Evolutionary conservation across 2,113 vertebrate species (phyloP), one percentile per base, ranked within the genome.

Genomic region (Climacteris rufus): DNA sequence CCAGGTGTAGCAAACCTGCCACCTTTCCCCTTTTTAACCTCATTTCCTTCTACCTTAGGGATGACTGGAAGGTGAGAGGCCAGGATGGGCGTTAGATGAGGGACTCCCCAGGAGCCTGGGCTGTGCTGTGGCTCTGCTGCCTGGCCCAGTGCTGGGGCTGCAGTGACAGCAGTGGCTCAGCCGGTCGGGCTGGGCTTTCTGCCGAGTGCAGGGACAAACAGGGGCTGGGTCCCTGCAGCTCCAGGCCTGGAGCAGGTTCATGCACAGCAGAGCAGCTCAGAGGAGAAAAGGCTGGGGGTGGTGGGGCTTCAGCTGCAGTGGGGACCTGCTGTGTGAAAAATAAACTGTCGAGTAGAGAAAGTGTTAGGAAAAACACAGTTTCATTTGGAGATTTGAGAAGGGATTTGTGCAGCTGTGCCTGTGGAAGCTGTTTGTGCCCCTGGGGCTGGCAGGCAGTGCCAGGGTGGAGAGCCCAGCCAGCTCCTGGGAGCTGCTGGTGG

Each of bases 71-170:
- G 45, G 49, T n/a, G 19, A 13, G 52, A 84, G 57, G 23, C 42
- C 15, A 4, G 3, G 20, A 10, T 37, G 59, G 10, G 2, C 3
- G 0, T 39, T 31, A 27, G 44, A 11, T 10, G 31, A n/a, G 31
- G 72, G 61, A 3, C 10, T 35, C 25, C 40, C 13, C 15, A 8
- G 79, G 7, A n/a, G 49, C 27, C 30, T 79, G 66, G 18, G 37
- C 42, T 37, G 3, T 17, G 70, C 13, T 0, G 0, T 31, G 49
- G 71, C 16, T 54, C 70, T 69, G 45, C 39, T 0, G 0, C 33
- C 30, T 10, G 0, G 6, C 30, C 54, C 7, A 1, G 9, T 54
- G 5, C 1, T 0, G 4, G 23, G 33, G 11, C 5, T 13, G 60
- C 6, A 2, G 45, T 13, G 33, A 11, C 5, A 11, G 60, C 6